These are phyloP conservation scores for Macroglossus sobrinus DNA, from an alignment of 2,113 vertebrate genomes.

Conservation along the genomic window DNA sequence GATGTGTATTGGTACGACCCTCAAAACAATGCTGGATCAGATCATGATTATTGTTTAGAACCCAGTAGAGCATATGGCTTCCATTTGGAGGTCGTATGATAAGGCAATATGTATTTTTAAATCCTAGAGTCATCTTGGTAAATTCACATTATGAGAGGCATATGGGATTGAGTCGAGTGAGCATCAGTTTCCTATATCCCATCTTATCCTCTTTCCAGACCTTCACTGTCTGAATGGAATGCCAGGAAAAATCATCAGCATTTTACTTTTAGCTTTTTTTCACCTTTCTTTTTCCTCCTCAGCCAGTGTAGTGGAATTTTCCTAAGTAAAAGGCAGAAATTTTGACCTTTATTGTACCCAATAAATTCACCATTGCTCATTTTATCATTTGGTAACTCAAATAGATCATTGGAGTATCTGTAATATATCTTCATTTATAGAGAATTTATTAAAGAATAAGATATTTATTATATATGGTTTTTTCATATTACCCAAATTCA, in stretches of 20 bases:
- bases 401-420: neutral
- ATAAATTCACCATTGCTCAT: neutral
- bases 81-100: neutral
- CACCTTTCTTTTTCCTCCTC: neutral
- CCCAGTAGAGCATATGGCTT: neutral
- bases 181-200: neutral
- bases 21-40: neutral
- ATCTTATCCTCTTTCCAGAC: neutral
- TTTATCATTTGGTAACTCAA: neutral
- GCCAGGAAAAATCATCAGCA: neutral
- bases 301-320: neutral
- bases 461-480: neutral
- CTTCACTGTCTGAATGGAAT: neutral
- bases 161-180: neutral
- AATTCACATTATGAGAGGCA: neutral
- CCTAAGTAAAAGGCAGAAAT: neutral
- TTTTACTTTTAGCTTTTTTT: neutral
- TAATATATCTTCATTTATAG: neutral
- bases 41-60: neutral
- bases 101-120: neutral
- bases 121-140: neutral
- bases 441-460: neutral
- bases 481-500: constrained; percentile 1
- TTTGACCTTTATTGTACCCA: neutral
- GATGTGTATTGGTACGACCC: neutral